These are phyloP conservation scores for Tiaroga cobitis DNA, from an alignment of 2,797 vertebrate genomes.

Conservation along the genomic window DNA sequence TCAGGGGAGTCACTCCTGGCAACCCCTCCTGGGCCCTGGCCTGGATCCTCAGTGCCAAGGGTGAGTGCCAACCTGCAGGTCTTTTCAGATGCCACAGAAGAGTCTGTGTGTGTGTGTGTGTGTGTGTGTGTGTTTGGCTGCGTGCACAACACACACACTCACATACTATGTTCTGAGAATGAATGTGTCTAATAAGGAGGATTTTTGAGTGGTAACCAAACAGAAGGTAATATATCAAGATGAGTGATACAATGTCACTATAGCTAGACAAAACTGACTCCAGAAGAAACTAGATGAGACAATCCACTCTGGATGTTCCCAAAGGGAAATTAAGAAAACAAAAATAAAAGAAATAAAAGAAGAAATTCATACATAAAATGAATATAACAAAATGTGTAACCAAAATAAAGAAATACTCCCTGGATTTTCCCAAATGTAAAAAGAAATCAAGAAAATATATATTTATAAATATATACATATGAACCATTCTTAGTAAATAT, in stretches of 20 bases:
- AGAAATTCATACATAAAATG: neutral
- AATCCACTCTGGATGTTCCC: neutral
- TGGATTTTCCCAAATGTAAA: neutral
- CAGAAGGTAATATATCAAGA: neutral
- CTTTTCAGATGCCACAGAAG: conserved; percentile 36
- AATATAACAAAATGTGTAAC: neutral
- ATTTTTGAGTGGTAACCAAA: conserved; percentile 15
- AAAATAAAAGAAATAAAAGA: neutral
- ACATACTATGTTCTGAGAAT: conserved; percentile 9
- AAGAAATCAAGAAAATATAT: neutral
- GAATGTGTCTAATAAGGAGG: conserved; percentile 6
- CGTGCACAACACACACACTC: neutral
- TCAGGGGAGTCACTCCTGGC: conserved; percentile 33
- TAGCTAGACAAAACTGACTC: neutral
- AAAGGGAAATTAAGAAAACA: neutral
- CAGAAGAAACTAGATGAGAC: neutral
- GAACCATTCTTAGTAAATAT: neutral
- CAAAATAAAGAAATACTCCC: neutral
- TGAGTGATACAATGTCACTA: neutral
- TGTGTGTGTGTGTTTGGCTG: neutral
- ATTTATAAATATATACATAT: neutral
- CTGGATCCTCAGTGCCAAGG: conserved; percentile 35
- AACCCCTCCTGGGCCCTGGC: conserved; percentile 9
- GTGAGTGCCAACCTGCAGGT: conserved; percentile 36
- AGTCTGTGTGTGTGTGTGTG: too few relatives aligned